Evolutionary conservation across 2,113 vertebrate genomes (phyloP).

Genomic region (Mormyrus lacerda): DNA sequence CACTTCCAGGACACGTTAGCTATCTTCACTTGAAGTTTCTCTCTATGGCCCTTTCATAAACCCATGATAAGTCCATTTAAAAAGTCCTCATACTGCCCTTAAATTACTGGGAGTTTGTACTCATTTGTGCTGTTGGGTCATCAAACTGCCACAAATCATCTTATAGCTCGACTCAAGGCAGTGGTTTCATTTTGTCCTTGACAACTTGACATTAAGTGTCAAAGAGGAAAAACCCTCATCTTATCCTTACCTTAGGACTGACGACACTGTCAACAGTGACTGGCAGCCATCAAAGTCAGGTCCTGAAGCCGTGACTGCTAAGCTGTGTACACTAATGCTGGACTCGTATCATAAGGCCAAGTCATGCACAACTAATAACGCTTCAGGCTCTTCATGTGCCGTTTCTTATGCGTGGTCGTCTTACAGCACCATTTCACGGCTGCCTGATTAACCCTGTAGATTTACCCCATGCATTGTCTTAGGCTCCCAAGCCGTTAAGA

Average conservation of each 20-base stretch:
- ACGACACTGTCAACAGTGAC: not conserved
- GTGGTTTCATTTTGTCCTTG: not conserved
- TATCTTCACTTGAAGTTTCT: not conserved
- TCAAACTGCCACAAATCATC: not conserved
- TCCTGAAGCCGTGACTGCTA: not conserved
- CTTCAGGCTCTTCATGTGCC: not conserved
- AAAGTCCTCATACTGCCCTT: not conserved
- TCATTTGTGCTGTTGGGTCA: not conserved
- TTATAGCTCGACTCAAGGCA: not conserved
- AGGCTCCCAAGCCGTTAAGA: not conserved
- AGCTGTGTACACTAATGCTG: not conserved
- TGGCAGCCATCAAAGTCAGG: not conserved
- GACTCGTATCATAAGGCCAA: not conserved
- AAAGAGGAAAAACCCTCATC: not conserved
- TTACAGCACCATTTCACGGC: not conserved
- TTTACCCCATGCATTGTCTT: not conserved
- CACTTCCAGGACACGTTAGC: not conserved
- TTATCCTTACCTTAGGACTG: not conserved
- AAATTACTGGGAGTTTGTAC: not conserved
- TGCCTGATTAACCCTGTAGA: not conserved
- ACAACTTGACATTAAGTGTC: constrained; percentile 1
- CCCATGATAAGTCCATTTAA: not conserved
- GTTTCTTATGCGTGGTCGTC: not conserved
- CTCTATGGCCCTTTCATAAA: not conserved
- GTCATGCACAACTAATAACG: not conserved